Conservation (phyloP, 2,113 vertebrate species). For the Pelecanus crispus region DNA sequence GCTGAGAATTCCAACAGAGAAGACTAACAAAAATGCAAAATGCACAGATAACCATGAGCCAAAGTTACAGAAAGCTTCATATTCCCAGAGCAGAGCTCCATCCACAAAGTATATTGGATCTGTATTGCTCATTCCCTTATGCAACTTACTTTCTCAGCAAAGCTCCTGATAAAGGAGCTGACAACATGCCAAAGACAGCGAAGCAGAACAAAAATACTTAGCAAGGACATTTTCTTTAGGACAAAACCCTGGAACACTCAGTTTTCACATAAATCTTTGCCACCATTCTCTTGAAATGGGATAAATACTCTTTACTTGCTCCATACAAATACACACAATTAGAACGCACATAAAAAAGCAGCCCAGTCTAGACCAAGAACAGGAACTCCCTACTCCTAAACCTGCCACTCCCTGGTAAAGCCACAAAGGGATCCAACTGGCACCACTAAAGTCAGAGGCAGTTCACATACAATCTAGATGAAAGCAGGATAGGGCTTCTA, state of each 20-base stretch:
- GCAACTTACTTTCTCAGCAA: background rate
- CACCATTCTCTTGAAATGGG: background rate
- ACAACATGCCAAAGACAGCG: background rate
- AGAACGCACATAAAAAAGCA: background rate
- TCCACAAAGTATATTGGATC: background rate
- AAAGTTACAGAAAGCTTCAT: background rate
- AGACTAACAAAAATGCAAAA: background rate
- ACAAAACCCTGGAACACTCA: slow-evolving; percentile 13
- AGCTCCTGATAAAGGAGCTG: background rate
- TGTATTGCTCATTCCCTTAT: background rate
- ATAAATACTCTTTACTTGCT: background rate
- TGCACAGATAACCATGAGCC: background rate
- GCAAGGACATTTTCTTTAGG: background rate
- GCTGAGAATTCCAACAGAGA: background rate
- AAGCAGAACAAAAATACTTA: slow-evolving; percentile 28
- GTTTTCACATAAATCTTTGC: slow-evolving; percentile 19
- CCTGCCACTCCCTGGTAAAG: background rate
- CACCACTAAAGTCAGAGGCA: background rate
- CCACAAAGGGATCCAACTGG: background rate
- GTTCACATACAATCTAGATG: background rate
- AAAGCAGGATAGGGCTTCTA: background rate
- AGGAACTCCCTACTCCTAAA: slow-evolving; percentile 7
- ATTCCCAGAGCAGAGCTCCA: background rate
- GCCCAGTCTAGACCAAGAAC: background rate
- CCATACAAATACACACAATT: slow-evolving; percentile 1